Base-by-base conservation (phyloP, 2,888 invertebrate species). In the Rosalia funebris region DNA sequence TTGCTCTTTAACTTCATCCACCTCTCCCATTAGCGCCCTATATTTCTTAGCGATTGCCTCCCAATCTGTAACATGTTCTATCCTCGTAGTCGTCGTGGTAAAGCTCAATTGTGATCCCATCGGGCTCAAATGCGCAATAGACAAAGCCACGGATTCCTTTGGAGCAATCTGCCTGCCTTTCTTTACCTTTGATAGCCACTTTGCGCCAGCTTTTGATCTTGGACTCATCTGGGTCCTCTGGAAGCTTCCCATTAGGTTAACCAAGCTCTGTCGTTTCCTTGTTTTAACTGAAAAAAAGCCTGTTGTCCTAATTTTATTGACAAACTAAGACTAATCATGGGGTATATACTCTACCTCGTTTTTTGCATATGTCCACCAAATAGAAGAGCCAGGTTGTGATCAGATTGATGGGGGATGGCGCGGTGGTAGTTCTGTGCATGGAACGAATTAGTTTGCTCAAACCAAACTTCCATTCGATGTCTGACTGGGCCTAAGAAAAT, bases 381-480 rank as follows among this genome's bases (percentile, higher is more conserved):
- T 92, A 95, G 83, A 92, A 89, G 63, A 94, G 86, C 95, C 95
- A 95, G 42, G 94, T 95, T 42, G 97, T 98, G 75, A 99, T 89
- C 69, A 99, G 87, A 82, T 99, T 99, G 70, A 99, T 89, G 1
- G 99, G 99, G 10, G 98, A 93, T 0, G 99, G 98, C 0, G 99
- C 98, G 0, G 98, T 96, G 57, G 93, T 96, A 4, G 98, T 97
- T 76, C 92, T 89, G 84, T 98, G 98, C 98, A 99, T 99, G 79
- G 97, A 97, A 70, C 98, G 87, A 79, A 99, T 97, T 77, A 99
- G 86, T 83, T 99, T 99, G 54, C 98, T 98, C 76, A 99, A 83
- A 19, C 99, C 98, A 81, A 97, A 99, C 84, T 99, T 99, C 99
- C 99, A 99, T 83, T 99, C 99, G 75, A 96, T 98, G 83, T 99